Evolutionary conservation across 1,140 invertebrate genomes (phyloP).

Genomic region (Panulirus ornatus): DNA sequence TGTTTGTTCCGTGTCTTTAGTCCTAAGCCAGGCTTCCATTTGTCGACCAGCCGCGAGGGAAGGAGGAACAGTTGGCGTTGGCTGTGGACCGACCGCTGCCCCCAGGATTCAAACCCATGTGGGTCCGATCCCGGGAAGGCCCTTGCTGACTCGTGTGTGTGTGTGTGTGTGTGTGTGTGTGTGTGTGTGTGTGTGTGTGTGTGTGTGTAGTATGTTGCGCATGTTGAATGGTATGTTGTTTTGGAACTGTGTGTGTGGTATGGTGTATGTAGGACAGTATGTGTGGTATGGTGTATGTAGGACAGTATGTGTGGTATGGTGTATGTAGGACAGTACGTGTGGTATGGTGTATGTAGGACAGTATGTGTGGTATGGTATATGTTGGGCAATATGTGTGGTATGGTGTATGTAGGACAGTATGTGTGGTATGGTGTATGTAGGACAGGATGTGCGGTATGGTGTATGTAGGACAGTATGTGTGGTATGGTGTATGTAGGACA

Average conservation of each 20-base stretch:
- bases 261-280: background rate
- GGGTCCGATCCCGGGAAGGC: no score
- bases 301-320: background rate
- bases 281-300: background rate
- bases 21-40: no score
- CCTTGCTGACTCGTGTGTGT: background rate
- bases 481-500: background rate
- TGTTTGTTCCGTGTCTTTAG: no score
- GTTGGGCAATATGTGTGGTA: background rate
- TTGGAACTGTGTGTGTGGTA: background rate
- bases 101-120: no score
- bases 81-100: no score
- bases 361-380: background rate
- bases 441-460: background rate
- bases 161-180: constrained; percentile 33
- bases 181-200: constrained; percentile 40
- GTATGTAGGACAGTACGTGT: background rate
- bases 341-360: background rate
- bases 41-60: no score
- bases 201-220: background rate
- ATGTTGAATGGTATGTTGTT: background rate
- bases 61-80: no score
- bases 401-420: background rate
- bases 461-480: background rate
- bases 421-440: background rate